Percentiles rank a stretch among this genome's conserved stretches.
phyloP scores from a whole-genome alignment of 2,888 invertebrate genomes.

The Tenodera sinensis region DNA sequence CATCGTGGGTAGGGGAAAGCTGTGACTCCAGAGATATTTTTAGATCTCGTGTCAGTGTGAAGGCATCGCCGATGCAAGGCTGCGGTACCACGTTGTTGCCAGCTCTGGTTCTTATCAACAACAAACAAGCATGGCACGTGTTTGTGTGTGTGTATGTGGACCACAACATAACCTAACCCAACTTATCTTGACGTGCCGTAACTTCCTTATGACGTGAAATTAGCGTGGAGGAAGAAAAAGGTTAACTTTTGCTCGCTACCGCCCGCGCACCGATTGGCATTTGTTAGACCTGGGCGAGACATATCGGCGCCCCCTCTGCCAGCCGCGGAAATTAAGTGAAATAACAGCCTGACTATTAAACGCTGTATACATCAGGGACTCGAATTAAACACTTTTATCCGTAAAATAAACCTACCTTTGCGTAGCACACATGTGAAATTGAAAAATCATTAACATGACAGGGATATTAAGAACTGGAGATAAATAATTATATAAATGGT shows the following conservation, averaged over 20 bases:
- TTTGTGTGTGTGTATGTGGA: neutral
- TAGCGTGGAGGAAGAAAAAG: neutral
- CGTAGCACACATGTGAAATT: too few species aligned
- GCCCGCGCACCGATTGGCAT: neutral
- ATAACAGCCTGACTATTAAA: neutral
- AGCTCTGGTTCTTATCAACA: constrained; percentile 12
- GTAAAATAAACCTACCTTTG: neutral
- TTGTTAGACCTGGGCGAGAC: neutral
- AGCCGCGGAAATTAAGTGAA: neutral
- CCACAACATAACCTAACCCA: constrained; percentile 3
- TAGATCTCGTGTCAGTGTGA: constrained; percentile 29
- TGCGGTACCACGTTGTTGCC: constrained; percentile 18
- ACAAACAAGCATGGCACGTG: constrained; percentile 9
- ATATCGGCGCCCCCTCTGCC: neutral
- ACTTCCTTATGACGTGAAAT: neutral
- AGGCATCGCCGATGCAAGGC: constrained; percentile 19
- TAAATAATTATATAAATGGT: too few species aligned
- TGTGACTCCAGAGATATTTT: constrained; percentile 26
- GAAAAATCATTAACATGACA: too few species aligned
- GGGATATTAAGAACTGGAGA: too few species aligned
- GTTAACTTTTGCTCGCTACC: too few species aligned
- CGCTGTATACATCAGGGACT: neutral
- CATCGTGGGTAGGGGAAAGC: neutral
- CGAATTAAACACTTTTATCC: neutral
- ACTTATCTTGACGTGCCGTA: neutral